Conservation (phyloP, 2,797 vertebrate genomes). For the Rhodeus uyekii region DNA sequence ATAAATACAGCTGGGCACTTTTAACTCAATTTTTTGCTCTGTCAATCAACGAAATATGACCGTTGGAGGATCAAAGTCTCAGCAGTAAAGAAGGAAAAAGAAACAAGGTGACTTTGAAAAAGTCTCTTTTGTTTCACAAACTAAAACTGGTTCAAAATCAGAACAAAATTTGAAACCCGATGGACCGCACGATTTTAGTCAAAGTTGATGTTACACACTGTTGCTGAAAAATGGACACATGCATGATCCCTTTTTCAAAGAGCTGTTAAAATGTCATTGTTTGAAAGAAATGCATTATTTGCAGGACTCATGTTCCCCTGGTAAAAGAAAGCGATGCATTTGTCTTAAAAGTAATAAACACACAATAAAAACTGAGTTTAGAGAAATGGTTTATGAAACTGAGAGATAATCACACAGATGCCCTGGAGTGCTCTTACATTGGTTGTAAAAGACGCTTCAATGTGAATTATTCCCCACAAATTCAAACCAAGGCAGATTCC, state of each 20-base stretch:
- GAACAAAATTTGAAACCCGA: not conserved
- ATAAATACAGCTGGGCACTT: conserved; percentile 15
- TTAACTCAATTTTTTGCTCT: not conserved
- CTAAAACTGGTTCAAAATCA: not conserved
- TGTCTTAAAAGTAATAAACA: conserved; percentile 28
- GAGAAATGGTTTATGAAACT: conserved; percentile 25
- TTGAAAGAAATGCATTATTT: not conserved
- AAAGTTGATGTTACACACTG: not conserved
- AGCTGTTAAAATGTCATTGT: not conserved
- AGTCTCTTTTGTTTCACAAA: conserved; percentile 4
- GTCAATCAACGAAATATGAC: conserved; percentile 13
- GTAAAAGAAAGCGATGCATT: not conserved
- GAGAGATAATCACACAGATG: conserved; percentile 19
- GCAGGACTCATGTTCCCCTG: not conserved
- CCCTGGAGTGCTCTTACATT: conserved; percentile 14
- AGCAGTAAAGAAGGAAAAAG: not conserved
- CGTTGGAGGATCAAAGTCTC: conserved; percentile 9
- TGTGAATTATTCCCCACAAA: conserved; percentile 3
- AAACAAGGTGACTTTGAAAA: not conserved
- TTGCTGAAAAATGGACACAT: not conserved
- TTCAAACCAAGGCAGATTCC: conserved; percentile 11
- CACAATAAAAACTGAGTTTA: conserved; percentile 16
- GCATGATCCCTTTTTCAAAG: conserved; percentile 15
- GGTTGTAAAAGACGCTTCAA: conserved; percentile 6
- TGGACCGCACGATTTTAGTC: conserved; percentile 9